Percentiles rank a stretch among this genome's conserved stretches.
These are phyloP conservation scores for Parasteatoda lunata DNA, from an alignment of 2,888 invertebrate genomes.

Conservation along the genomic window DNA sequence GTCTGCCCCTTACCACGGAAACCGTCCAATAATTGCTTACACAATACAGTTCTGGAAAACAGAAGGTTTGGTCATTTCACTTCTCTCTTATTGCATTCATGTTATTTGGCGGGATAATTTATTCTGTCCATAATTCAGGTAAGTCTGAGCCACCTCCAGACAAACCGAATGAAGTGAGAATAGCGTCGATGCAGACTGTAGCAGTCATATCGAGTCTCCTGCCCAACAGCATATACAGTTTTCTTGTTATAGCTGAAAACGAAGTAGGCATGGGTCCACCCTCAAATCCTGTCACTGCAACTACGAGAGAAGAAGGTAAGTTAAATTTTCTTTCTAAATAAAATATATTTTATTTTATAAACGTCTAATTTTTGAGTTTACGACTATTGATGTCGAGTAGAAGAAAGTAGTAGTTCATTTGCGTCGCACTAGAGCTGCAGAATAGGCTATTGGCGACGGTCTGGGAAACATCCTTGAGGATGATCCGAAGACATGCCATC, in stretches of 20 bases:
- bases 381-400: background rate
- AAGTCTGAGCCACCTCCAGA: conserved; percentile 58
- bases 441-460: no score
- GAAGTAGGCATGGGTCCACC: conserved; percentile 70
- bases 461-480: no score
- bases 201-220: conserved; percentile 67
- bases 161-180: conserved; percentile 65
- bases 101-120: background rate
- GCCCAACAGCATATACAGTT: conserved; percentile 69
- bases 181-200: conserved; percentile 69
- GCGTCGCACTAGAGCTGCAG: no score
- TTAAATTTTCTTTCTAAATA: no score
- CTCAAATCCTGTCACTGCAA: conserved; percentile 63
- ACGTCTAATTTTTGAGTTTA: no score
- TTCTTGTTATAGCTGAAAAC: conserved; percentile 70
- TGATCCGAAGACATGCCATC: no score
- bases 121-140: conserved; percentile 13
- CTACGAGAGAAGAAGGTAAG: conserved; percentile 70
- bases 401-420: background rate
- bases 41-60: conserved; percentile 70
- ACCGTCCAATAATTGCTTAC: conserved; percentile 69
- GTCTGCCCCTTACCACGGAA: conserved; percentile 69
- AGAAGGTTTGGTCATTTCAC: conserved; percentile 38
- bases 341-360: no score
- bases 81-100: no score